Percentiles rank a stretch among this genome's conserved stretches.
These are phyloP conservation scores for Conchocele bisecta DNA, from an alignment of 2,888 invertebrate genomes.

Conservation along the genomic window DNA sequence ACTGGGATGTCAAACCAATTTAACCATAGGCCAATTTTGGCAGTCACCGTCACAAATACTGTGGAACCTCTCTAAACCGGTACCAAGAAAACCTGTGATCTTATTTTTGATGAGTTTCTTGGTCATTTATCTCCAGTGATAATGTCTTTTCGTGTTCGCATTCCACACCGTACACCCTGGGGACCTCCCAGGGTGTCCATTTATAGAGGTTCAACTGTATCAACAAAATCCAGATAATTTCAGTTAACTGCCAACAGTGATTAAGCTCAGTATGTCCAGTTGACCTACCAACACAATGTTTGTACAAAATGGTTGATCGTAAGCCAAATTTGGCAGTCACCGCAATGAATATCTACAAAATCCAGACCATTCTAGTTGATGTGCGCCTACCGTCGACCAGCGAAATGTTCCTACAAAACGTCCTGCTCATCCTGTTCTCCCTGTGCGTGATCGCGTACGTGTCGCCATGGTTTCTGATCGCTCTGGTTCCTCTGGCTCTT, in stretches of 20 bases:
- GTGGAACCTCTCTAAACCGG: neutral
- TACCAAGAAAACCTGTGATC: neutral
- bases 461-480: slow-evolving; percentile 86
- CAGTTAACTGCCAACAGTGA: no score
- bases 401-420: slow-evolving; percentile 85
- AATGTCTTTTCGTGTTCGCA: neutral
- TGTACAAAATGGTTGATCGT: no score
- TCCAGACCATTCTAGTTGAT: slow-evolving; percentile 78
- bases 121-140: neutral
- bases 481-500: slow-evolving; percentile 80
- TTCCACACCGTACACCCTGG: no score
- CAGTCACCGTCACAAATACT: neutral
- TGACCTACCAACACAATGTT: no score
- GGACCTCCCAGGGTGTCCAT: no score
- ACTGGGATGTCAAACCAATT: neutral
- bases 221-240: no score
- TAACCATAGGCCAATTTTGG: neutral
- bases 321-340: no score
- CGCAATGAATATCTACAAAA: no score
- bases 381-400: slow-evolving; percentile 84
- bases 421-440: slow-evolving; percentile 88
- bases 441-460: slow-evolving; percentile 92
- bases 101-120: neutral
- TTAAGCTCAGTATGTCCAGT: no score
- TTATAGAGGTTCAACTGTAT: no score